Base-by-base conservation (phyloP, 1,140 invertebrate species). In the Aphidius ervi region DNA sequence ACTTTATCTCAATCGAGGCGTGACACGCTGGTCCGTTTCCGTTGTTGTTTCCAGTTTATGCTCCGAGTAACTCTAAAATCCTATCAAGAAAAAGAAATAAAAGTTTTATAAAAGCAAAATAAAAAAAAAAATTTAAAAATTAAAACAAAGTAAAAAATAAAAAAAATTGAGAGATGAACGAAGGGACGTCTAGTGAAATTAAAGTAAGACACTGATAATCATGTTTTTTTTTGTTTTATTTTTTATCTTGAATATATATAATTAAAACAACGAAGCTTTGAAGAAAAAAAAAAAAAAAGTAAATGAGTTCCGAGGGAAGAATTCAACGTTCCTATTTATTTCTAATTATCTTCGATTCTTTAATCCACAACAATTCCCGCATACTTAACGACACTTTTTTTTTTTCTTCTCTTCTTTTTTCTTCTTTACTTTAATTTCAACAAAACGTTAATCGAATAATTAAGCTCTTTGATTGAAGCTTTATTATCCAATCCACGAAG, bases 281-380 rank as follows among this genome's bases (percentile, higher is more conserved):
- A 37, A 31, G 1, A 31, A 31, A 31, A 31, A 31, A 31, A 31
- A 31, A 31, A 31, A 31, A 31, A 3, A 31, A 46, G 56, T 60
- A n/a, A 20, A 39, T 31, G 39, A 16, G n/a, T 8, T 23, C 20
- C 16, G 58, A 45, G 46, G 59, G 59, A 52, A 62, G 56, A 63
- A 69, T 71, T 68, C 52, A 54, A 20, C 67, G 63, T 65, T 67
- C 72, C 75, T 78, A 79, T 79, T 79, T 78, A 77, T 79, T 79
- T 76, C 76, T 78, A 79, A 79, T 79, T 78, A 78, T 70, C 75
- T 78, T 79, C 76, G 77, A 79, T 79, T 78, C 68, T 70, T 72
- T 73, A 72, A 75, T 69, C 68, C 65, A 40, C 41, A 41, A 62
- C 60, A 64, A 63, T 58, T 58, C 59, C 16, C 37, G 23, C 61